These are phyloP conservation scores for Talpa occidentalis DNA, from an alignment of 2,113 vertebrate genomes.

Conservation along the genomic window DNA sequence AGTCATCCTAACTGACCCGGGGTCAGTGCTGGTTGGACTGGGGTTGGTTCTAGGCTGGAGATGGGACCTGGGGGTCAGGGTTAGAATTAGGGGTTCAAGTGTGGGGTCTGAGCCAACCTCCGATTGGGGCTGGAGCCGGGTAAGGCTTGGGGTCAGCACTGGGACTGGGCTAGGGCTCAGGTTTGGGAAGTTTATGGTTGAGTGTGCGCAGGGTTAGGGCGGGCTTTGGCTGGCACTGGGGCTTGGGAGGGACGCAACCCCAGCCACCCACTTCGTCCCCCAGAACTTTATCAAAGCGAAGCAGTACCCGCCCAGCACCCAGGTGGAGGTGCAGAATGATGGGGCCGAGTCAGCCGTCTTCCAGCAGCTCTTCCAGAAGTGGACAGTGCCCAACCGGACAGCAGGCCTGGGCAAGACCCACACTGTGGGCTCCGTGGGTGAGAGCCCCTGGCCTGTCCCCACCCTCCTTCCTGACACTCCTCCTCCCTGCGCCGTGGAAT, in stretches of 20 bases:
- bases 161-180: not conserved
- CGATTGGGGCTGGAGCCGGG: not conserved
- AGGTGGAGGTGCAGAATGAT: conserved; percentile 89
- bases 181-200: not conserved
- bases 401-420: conserved; percentile 88
- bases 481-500: not conserved
- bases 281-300: conserved; percentile 94
- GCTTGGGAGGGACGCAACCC: not conserved
- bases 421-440: conserved; percentile 89
- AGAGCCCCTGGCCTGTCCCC: conserved; percentile 34
- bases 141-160: not conserved
- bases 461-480: fast-evolving
- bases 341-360: conserved; percentile 90
- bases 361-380: conserved; percentile 93
- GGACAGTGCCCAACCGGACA: conserved; percentile 86
- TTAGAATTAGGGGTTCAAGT: not conserved
- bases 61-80: not conserved
- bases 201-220: not conserved
- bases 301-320: conserved; percentile 87
- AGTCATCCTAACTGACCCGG: not conserved
- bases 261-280: not conserved
- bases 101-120: not conserved
- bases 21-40: not conserved
- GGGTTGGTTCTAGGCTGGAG: not conserved
- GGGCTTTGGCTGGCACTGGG: not conserved